phyloP scores from a whole-genome alignment of 35 echinoderm and acorn worm species.

The Hemicentrotus pulcherrimus region DNA sequence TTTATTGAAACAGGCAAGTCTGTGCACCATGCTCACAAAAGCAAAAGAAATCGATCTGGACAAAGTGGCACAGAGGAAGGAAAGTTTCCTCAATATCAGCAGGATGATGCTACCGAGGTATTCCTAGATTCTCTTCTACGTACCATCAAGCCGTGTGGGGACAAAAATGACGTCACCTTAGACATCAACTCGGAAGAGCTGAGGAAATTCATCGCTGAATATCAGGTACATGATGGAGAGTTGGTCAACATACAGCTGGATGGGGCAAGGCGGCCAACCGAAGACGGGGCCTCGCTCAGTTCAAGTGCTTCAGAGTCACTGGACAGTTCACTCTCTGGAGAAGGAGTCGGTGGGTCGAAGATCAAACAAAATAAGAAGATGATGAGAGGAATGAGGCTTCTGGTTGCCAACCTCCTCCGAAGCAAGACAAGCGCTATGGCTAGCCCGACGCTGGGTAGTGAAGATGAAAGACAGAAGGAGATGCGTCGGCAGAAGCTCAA shows the following conservation, averaged over 20 bases:
- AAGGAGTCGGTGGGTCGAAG: conserved; percentile 7
- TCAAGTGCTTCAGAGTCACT: conserved; percentile 56
- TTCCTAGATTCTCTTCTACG: conserved; percentile 61
- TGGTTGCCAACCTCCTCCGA: conserved; percentile 55
- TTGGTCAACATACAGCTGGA: background rate
- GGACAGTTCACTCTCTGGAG: conserved; percentile 51
- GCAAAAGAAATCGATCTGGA: background rate
- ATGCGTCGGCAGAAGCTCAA: background rate
- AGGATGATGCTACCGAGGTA: conserved; percentile 46
- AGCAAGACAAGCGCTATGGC: conserved; percentile 41
- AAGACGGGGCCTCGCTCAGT: conserved; percentile 28
- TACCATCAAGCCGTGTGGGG: background rate
- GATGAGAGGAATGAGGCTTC: conserved; percentile 49
- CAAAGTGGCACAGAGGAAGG: background rate
- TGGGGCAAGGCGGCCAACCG: background rate
- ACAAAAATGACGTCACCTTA: conserved; percentile 48
- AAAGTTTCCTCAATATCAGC: background rate
- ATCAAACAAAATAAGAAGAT: conserved; percentile 46
- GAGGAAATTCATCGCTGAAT: conserved; percentile 65
- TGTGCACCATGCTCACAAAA: conserved; percentile 1
- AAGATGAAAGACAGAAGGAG: conserved; percentile 48
- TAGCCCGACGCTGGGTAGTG: conserved; percentile 20
- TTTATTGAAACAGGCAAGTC: background rate
- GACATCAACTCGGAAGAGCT: conserved; percentile 73
- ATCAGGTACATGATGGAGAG: conserved; percentile 53